Evolutionary conservation across 2,113 vertebrate species (phyloP).

Genomic region (Heterochromis multidens): DNA sequence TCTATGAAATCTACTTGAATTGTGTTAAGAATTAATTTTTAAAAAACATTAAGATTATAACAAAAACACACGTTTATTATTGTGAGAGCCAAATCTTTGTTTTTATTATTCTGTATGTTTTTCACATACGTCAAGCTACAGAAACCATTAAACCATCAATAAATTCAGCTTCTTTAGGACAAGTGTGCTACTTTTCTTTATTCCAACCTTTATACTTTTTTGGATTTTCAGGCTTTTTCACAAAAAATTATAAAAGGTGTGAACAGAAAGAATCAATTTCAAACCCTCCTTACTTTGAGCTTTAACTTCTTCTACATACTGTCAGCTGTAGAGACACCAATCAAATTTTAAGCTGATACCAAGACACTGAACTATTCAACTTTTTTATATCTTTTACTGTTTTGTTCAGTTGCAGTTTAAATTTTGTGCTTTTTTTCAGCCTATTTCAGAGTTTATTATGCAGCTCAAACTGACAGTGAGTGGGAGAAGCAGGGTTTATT

Average conservation of each 20-base stretch:
- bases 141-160: no score
- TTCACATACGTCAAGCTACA: background rate
- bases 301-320: background rate
- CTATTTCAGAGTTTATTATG: background rate
- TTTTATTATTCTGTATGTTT: background rate
- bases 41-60: background rate
- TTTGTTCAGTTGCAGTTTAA: background rate
- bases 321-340: background rate
- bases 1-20: background rate
- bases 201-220: no score
- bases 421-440: rapidly evolving
- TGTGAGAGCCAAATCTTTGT: rapidly evolving
- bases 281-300: background rate
- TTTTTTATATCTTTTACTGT: background rate
- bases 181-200: no score
- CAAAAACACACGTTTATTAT: background rate
- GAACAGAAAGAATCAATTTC: rapidly evolving
- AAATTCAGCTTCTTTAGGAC: no score
- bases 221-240: no score
- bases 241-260: no score
- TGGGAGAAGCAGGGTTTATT: background rate
- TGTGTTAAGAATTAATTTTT: background rate
- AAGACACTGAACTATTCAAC: background rate
- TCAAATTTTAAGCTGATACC: background rate
- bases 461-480: background rate